phyloP scores from a whole-genome alignment of 2,797 vertebrate genomes.

The Darevskia nairensis region DNA sequence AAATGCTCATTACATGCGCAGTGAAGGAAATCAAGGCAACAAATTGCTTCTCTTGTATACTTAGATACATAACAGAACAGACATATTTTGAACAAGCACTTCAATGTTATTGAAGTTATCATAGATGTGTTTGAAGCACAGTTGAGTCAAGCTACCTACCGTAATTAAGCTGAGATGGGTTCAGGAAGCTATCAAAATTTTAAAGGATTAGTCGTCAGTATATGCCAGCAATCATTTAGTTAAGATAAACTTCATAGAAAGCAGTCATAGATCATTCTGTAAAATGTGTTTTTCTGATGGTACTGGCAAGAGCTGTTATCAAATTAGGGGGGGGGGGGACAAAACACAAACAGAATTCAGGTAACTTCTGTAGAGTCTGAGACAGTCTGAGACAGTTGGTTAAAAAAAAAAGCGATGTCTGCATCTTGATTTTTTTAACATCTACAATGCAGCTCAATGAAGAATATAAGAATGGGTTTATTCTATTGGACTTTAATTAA shows the following conservation, averaged over 20 bases:
- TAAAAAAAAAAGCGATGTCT: neutral
- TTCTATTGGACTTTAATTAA: neutral
- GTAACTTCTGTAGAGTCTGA: neutral
- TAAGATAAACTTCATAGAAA: neutral
- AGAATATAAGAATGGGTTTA: neutral
- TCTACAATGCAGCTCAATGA: neutral
- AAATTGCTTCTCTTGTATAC: neutral
- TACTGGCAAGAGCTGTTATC: neutral
- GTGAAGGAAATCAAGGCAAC: constrained; percentile 3
- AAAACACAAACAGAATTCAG: neutral
- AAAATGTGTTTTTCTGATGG: rapidly evolving
- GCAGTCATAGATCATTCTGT: neutral
- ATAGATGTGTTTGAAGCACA: neutral
- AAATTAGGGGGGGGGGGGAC: neutral
- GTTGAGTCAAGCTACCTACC: neutral
- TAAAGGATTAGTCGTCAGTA: neutral
- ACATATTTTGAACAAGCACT: neutral
- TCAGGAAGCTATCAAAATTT: neutral
- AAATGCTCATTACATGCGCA: constrained; percentile 19
- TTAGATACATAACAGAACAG: neutral
- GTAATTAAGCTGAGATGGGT: neutral
- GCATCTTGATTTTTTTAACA: neutral
- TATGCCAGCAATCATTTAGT: neutral
- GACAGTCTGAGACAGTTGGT: too few relatives aligned
- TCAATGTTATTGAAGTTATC: neutral